Evolutionary conservation across 2,113 vertebrate species (phyloP), one percentile per base, ranked within the genome.

Genomic region (Octodon degus): DNA sequence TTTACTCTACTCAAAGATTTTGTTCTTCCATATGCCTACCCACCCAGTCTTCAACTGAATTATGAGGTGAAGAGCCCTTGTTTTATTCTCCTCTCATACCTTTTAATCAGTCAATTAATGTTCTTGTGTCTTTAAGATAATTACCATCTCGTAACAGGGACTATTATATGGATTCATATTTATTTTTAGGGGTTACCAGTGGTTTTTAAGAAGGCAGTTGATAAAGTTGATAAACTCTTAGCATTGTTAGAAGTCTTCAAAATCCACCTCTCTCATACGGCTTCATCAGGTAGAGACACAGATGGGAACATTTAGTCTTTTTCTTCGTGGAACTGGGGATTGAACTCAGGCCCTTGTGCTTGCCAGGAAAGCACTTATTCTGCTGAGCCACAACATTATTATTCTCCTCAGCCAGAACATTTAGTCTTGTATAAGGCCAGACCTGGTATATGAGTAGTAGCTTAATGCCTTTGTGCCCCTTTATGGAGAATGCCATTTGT

Each of bases 201-300:
- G 93, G 5, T 47, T 96, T 95, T 87, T n/a, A 50, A 96, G 63
- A 34, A 86, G 19, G 19, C 7, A 62, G 7, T 94, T 94, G 40
- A 16, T 79, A 62, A 67, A 79, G 84, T 43, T 43, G n/a, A 80
- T 22, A 19, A 80, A 10, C 87, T 87, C 65, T 82, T 50, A 86
- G 6, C 37, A 80, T 81, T 86, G 34, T 83, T 65, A 94, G 79
- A 82, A 30, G 11, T 68, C 94, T 93, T 85, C 11, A 50, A 74
- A 96, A 85, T 32, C 14, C 76, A 79, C 76, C 72, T 89, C 14
- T 86, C 53, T 91, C 82, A 34, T 90, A 63, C 4, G 37, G 47
- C 7, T 86, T 7, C 5, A 76, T 47, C 34, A 82, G 81, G 50
- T 83, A 91, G 11, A 50, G 37, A 88, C 24, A 90, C 34, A 47